Conservation (phyloP, 2,888 invertebrate genomes). For the Blera fallax region DNA sequence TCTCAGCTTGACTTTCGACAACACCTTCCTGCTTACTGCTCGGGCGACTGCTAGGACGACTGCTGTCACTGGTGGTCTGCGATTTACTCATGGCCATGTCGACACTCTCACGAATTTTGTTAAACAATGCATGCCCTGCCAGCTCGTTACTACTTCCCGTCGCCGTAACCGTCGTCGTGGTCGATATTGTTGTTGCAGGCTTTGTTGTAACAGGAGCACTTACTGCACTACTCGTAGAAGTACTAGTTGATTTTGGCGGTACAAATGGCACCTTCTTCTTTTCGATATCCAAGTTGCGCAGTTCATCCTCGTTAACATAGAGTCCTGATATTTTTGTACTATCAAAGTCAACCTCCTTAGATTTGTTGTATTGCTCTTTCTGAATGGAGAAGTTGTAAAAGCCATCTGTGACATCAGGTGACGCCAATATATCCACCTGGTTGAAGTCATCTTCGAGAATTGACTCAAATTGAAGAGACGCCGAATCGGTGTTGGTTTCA, state of each 20-base stretch:
- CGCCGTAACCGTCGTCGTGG: not conserved
- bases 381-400: slow-evolving; percentile 81
- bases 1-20: slow-evolving; percentile 13
- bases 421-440: slow-evolving; percentile 78
- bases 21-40: slow-evolving; percentile 43
- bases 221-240: not conserved
- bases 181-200: slow-evolving; percentile 17
- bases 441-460: slow-evolving; percentile 80
- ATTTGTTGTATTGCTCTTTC: slow-evolving; percentile 80
- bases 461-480: slow-evolving; percentile 81
- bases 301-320: slow-evolving; percentile 80
- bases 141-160: slow-evolving; percentile 76
- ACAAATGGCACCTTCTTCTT: slow-evolving; percentile 74
- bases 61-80: slow-evolving; percentile 36
- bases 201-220: slow-evolving; percentile 1
- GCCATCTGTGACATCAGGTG: slow-evolving; percentile 81
- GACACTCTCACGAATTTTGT: slow-evolving; percentile 81
- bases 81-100: slow-evolving; percentile 78
- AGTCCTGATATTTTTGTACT: slow-evolving; percentile 78
- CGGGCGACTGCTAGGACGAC: slow-evolving; percentile 22
- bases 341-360: slow-evolving; percentile 78
- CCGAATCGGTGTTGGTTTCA: slow-evolving; percentile 77
- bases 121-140: slow-evolving; percentile 80
- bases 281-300: slow-evolving; percentile 79
- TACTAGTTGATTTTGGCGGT: slow-evolving; percentile 37